Conservation (phyloP, 2,888 invertebrate species). For the Mesorhabditis spiculigera region DNA sequence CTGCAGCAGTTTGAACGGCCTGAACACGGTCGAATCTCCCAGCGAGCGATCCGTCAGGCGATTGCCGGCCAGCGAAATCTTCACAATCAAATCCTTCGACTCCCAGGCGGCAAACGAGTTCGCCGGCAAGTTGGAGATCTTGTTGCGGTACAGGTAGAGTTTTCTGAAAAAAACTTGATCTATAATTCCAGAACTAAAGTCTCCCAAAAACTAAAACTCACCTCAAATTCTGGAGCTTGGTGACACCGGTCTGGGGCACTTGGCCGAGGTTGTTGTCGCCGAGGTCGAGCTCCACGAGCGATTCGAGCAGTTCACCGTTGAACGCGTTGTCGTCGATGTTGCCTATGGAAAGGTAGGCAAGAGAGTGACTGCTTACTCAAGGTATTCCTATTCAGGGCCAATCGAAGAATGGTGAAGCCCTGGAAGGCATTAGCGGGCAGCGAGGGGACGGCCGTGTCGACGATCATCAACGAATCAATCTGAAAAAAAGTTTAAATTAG, state of each 20-base stretch:
- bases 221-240: constrained; percentile 44
- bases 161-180: constrained; percentile 26
- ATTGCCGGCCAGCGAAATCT: constrained; percentile 55
- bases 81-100: constrained; percentile 46
- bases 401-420: constrained; percentile 47
- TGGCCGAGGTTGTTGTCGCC: constrained; percentile 55
- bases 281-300: constrained; percentile 55
- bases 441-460: constrained; percentile 53
- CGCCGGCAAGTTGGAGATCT: constrained; percentile 42
- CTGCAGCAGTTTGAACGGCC: constrained; percentile 51
- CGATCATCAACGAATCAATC: constrained; percentile 56
- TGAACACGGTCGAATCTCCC: constrained; percentile 48
- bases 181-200: neutral
- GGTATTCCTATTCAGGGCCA: constrained; percentile 56
- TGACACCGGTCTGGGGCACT: constrained; percentile 47
- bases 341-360: neutral
- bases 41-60: constrained; percentile 47
- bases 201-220: neutral
- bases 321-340: constrained; percentile 52
- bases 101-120: constrained; percentile 46
- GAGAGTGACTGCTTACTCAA: constrained; percentile 21
- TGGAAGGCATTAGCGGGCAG: constrained; percentile 55
- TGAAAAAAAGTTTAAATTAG: constrained; percentile 20
- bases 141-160: constrained; percentile 54
- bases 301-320: constrained; percentile 51